A percentile compares a stretch with the other conserved stretches of the same genome.
These are phyloP conservation scores for Ferrisia virgata DNA, from an alignment of 2,888 invertebrate species.

Conservation along the genomic window DNA sequence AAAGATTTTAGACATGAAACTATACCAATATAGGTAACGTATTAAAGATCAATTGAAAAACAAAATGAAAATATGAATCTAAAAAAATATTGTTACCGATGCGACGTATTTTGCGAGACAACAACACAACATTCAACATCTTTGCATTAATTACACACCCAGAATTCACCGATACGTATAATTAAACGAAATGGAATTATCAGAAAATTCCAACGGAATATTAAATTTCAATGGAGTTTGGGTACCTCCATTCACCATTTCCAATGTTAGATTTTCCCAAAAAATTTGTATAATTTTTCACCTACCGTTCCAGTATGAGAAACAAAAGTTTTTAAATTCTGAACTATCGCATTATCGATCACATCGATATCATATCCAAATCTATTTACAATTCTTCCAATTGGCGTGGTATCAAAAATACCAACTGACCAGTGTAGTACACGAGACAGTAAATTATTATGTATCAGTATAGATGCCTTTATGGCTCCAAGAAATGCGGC, in stretches of 20 bases:
- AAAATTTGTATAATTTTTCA: background rate
- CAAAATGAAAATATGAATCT: too few relatives aligned
- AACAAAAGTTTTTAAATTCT: background rate
- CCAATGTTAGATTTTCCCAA: background rate
- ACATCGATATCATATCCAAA: conserved; percentile 65
- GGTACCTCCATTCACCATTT: background rate
- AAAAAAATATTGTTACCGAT: background rate
- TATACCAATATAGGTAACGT: too few relatives aligned
- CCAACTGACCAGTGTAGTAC: conserved; percentile 60
- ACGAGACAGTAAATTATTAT: conserved; percentile 46
- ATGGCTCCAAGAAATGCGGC: conserved; percentile 66
- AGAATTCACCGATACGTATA: background rate
- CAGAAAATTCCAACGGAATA: too few relatives aligned
- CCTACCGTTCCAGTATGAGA: background rate
- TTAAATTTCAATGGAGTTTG: too few relatives aligned
- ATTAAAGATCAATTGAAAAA: too few relatives aligned
- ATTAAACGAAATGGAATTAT: too few relatives aligned
- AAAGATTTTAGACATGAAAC: too few relatives aligned
- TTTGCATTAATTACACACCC: too few relatives aligned
- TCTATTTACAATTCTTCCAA: conserved; percentile 55
- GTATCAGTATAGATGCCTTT: conserved; percentile 56
- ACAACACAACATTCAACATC: background rate
- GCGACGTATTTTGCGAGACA: background rate
- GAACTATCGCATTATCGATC: conserved; percentile 57
- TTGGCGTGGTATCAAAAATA: conserved; percentile 58